Conservation (phyloP, 2,113 vertebrate species). For the Caloenas nicobarica region DNA sequence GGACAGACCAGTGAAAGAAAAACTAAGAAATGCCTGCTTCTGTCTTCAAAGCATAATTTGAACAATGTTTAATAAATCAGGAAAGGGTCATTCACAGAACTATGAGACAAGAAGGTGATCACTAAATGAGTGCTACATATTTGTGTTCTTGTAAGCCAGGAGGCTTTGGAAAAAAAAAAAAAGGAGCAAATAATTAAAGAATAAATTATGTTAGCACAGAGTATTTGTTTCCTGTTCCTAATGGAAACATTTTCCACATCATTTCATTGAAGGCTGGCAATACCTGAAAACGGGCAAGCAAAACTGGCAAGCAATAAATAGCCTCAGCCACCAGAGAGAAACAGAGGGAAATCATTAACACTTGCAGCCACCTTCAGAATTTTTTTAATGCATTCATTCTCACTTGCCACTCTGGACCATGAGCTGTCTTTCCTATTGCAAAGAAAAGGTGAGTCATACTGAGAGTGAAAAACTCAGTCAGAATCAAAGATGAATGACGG, state of each 20-base stretch:
- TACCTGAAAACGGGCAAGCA: not conserved
- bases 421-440: not conserved
- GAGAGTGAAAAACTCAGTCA: not conserved
- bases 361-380: not conserved
- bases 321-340: not conserved
- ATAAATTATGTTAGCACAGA: not conserved
- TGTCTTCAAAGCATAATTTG: not conserved
- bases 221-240: not conserved
- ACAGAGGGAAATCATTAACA: not conserved
- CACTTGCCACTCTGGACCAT: not conserved
- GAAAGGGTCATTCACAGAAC: not conserved
- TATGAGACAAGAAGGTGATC: not conserved
- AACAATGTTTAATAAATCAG: not conserved
- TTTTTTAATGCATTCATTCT: not conserved
- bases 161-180: not conserved
- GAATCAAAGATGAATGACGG: not conserved
- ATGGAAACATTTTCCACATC: not conserved
- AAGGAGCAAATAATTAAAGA: not conserved
- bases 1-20: not conserved
- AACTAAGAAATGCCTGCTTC: not conserved
- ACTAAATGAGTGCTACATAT: not conserved
- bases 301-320: not conserved
- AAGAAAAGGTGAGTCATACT: not conserved
- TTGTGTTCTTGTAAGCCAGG: not conserved
- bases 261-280: not conserved